Base-by-base conservation (phyloP, 2,888 invertebrate species). In the Chrysotoxum bicinctum region DNA sequence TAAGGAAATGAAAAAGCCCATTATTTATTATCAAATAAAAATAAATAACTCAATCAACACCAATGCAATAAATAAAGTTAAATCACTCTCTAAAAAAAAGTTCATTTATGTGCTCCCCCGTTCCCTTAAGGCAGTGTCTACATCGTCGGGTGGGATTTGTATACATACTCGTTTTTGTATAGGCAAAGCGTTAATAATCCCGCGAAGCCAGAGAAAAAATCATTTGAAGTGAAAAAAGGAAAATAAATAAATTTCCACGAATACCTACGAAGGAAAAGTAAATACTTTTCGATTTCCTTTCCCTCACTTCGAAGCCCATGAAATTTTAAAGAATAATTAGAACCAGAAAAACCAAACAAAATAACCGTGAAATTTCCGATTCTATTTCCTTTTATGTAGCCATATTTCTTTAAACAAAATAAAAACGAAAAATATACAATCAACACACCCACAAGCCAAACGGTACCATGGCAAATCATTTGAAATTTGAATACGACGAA, bases 11-110 rank as follows among this genome's bases (percentile, higher is more conserved):
- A 50, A 23, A n/a, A 48, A 21, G 21, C 6, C 12, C 23, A 50
- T 50, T 50, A 26, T 14, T 50, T 26, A 14, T 3, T 26, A 50
- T 8, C 50, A 14, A 23, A 50, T 23, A 50, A 50, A 50, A 23
- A 50, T 26, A 50, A 50, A 50, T 50, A 50, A 14, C 50, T 26
- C 26, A 50, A 50, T 50, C 50, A 50, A 26, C 50, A 50, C 50
- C 26, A 50, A 50, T 50, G 8, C 50, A 50, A 50, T 50, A 50
- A 50, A 26, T 50, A 23, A 23, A 14, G 10, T 8, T 14, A 26
- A 50, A 50, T 50, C 26, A 50, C 14, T 26, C 8, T 1, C 3
- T n/a, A 8, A 23, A 10, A 19, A 45, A 45, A n/a, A 43, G 9
- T 8, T 16, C 9, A 4, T 43, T 16, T 9, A 2, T 40, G n/a